Evolutionary conservation across 37 sponge, comb jelly and placozoan species (phyloP), one percentile per base, ranked within the genome.

Genomic region (Crambe crambe): DNA sequence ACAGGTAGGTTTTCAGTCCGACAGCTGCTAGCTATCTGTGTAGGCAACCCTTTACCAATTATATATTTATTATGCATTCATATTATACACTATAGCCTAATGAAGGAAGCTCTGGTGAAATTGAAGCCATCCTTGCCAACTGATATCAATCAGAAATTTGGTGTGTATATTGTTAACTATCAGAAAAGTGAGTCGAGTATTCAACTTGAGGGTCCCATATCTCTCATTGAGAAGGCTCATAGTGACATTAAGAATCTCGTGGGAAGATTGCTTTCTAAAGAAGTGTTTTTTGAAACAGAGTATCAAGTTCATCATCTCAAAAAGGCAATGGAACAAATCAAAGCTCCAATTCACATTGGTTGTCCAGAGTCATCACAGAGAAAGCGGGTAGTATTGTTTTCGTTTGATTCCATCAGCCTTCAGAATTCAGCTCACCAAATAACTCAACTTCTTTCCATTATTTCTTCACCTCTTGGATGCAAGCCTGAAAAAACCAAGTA

Each of bases 91-190:
- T 54, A 2, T 74, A 85, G 86, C 56, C 15, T 31, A 6, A 54
- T 71, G 57, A 70, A 73, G 58, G 58, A 20, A 29, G 66, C 79
- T 3, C 67, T 85, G 29, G 41, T 71, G 6, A 17, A 73, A 2
- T 35, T 85, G 37, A 21, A 73, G 21, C 86, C 73, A 29, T 30
- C 40, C 23, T 66, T 85, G 21, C 41, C 73, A 21, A 22, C 44
- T n/a, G 57, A 42, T 0, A 78, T 78, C 4, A 2, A 29, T 25
- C n/a, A 58, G 10, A 70, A 54, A n/a, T 47, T 42, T 47, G 42
- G 39, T 73, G 86, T 85, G 10, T 9, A 1, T 51, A 39, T 85
- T 4, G 35, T 26, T 31, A 78, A 79, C 51, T 78, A 51, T 44
- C 38, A 65, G 4, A 26, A 27, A 2, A 56, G 34, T 30, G 63